These are phyloP conservation scores for Holothuria glaberrima DNA, from an alignment of 35 echinoderm and acorn worm genomes.

Conservation along the genomic window DNA sequence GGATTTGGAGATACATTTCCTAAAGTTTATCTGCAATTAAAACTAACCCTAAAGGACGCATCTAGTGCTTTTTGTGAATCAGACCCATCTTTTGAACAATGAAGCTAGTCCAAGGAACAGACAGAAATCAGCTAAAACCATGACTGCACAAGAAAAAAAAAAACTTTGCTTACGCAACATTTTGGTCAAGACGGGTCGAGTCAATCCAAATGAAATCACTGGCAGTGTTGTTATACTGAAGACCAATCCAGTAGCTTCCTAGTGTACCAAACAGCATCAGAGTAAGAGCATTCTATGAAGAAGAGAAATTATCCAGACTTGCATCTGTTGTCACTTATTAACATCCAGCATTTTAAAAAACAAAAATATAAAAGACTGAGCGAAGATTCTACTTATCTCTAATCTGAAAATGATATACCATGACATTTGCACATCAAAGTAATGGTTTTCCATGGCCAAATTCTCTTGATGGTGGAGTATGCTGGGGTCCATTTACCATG, in stretches of 20 bases:
- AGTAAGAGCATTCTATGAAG: slow-evolving; percentile 34
- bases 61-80: background rate
- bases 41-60: too few species aligned
- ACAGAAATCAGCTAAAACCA: background rate
- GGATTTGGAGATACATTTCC: too few species aligned
- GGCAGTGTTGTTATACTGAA: background rate
- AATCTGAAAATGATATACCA: too few species aligned
- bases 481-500: too few species aligned
- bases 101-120: background rate
- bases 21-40: too few species aligned
- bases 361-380: too few species aligned
- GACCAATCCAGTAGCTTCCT: slow-evolving; percentile 37
- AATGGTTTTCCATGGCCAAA: too few species aligned
- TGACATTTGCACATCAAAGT: too few species aligned
- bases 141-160: background rate
- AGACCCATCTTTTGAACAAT: background rate
- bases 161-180: background rate
- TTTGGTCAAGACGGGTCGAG: background rate
- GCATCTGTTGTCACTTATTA: too few species aligned
- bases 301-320: background rate
- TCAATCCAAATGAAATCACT: slow-evolving; percentile 5
- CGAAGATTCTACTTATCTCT: too few species aligned
- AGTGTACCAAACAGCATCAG: background rate
- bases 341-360: too few species aligned
- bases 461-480: too few species aligned